These are phyloP conservation scores for Drosophila anomelani DNA, from an alignment of 2,888 invertebrate genomes.

Conservation along the genomic window DNA sequence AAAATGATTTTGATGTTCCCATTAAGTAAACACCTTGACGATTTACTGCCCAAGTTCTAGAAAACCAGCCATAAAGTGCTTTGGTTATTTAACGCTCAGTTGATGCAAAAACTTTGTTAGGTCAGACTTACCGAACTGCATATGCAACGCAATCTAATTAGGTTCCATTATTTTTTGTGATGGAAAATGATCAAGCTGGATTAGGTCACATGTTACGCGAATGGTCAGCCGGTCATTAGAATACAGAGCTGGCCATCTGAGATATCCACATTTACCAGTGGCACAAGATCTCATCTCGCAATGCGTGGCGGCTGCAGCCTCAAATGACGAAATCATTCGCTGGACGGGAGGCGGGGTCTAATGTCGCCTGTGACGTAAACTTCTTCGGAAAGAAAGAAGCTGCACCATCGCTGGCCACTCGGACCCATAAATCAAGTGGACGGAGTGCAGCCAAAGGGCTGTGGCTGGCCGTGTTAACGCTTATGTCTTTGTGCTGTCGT, in stretches of 20 bases:
- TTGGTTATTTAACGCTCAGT: conserved; percentile 5
- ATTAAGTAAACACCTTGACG: conserved; percentile 13
- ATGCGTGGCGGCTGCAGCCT: conserved; percentile 8
- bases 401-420: conserved; percentile 15
- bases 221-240: conserved; percentile 23
- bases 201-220: conserved; percentile 30
- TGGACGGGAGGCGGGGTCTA: conserved; percentile 10
- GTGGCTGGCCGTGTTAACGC: conserved; percentile 27
- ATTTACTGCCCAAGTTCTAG: conserved; percentile 11
- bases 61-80: background rate
- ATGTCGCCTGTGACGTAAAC: conserved; percentile 41
- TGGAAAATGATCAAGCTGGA: conserved; percentile 2
- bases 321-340: conserved; percentile 42
- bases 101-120: conserved; percentile 1
- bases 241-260: conserved; percentile 1
- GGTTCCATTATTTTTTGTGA: conserved; percentile 2
- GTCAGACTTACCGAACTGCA: conserved; percentile 2
- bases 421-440: conserved; percentile 37
- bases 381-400: conserved; percentile 19
- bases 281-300: conserved; percentile 19
- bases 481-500: conserved; percentile 38
- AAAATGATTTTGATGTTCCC: conserved; percentile 6
- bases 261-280: background rate
- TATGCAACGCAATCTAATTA: conserved; percentile 7
- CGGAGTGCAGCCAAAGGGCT: conserved; percentile 31